Evolutionary conservation across 2,888 invertebrate species (phyloP).

Genomic region (Caenorhabditis drosophilae): DNA sequence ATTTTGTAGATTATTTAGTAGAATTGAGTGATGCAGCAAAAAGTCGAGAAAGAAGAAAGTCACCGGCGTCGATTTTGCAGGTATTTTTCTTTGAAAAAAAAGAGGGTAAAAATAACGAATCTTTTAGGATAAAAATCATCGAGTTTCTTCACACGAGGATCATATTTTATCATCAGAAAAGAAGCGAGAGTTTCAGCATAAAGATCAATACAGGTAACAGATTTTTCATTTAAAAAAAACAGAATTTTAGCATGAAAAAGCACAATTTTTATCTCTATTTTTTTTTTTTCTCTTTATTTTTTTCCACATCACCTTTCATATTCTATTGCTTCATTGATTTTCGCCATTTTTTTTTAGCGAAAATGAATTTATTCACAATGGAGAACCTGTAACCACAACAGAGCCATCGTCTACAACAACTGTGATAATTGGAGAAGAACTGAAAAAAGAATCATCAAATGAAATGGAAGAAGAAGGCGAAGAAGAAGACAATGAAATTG

Average conservation of each 20-base stretch:
- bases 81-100: constrained; percentile 2
- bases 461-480: constrained; percentile 4
- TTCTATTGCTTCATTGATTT: constrained; percentile 16
- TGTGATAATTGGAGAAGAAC: constrained; percentile 5
- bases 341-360: constrained; percentile 46
- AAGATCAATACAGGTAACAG: constrained; percentile 47
- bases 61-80: constrained; percentile 17
- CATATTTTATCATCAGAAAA: constrained; percentile 41
- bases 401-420: constrained; percentile 8
- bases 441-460: constrained; percentile 7
- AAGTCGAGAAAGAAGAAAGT: constrained; percentile 21
- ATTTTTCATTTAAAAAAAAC: not conserved
- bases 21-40: constrained; percentile 48
- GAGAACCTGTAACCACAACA: constrained; percentile 16
- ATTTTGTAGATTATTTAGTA: constrained; percentile 58
- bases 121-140: constrained; percentile 47
- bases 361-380: constrained; percentile 39
- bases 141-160: constrained; percentile 39
- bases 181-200: constrained; percentile 46
- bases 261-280: not conserved
- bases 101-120: too few relatives aligned
- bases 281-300: not conserved
- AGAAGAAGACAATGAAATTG: not conserved
- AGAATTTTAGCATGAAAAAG: not conserved
- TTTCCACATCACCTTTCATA: not conserved